These are phyloP conservation scores for Tokudaia muenninki DNA, from an alignment of 2,797 vertebrate genomes.

Conservation along the genomic window DNA sequence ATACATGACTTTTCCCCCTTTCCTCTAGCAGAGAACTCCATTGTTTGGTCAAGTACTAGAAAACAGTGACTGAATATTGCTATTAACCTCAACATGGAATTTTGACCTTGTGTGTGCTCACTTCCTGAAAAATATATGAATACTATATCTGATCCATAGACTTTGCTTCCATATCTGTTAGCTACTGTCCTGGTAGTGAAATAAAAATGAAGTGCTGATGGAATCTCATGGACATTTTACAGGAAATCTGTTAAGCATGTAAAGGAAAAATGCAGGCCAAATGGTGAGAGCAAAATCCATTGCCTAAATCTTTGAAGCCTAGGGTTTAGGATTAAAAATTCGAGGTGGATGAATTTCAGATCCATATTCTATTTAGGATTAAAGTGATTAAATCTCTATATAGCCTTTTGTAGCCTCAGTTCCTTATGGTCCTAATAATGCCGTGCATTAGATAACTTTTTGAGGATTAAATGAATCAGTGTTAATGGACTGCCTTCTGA, in stretches of 20 bases:
- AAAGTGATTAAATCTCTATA: neutral
- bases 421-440: neutral
- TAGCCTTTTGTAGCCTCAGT: neutral
- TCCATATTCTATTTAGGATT: neutral
- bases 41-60: neutral
- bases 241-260: neutral
- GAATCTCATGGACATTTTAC: neutral
- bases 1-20: neutral
- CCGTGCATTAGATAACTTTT: fast-evolving
- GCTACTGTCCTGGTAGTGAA: neutral
- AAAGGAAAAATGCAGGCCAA: neutral
- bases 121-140: neutral
- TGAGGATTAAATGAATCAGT: neutral
- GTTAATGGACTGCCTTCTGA: too few relatives aligned
- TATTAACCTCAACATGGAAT: neutral
- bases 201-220: neutral
- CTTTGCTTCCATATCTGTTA: neutral
- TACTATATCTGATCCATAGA: neutral
- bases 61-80: neutral
- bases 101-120: neutral
- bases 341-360: too few relatives aligned
- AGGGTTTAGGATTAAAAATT: neutral
- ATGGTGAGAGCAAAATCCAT: neutral
- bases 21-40: neutral
- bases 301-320: neutral